Evolutionary conservation across 2,888 invertebrate species (phyloP).

Genomic region (Pterobdella sp.): DNA sequence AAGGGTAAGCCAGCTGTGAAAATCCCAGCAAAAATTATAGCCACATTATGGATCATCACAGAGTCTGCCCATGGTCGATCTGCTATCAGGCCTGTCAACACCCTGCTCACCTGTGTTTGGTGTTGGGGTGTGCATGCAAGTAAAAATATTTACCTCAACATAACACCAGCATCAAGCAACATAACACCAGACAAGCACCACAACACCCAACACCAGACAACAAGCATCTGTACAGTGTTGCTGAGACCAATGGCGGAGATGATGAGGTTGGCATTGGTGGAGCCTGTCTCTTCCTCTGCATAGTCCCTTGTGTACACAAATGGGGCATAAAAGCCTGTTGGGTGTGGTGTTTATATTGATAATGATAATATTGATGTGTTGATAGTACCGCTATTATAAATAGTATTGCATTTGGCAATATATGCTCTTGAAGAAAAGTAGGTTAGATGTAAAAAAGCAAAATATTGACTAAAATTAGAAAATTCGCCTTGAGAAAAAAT

Average conservation of each 20-base stretch:
- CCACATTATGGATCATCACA: conserved; percentile 76
- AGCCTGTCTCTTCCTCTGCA: conserved; percentile 40
- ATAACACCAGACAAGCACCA: not conserved
- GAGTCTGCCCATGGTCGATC: conserved; percentile 76
- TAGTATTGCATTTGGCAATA: too few species aligned
- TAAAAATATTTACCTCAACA: conserved; percentile 32
- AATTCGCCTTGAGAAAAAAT: too few species aligned
- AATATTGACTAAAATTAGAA: too few species aligned
- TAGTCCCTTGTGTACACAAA: conserved; percentile 46
- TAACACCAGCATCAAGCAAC: not conserved
- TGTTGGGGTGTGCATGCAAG: not conserved
- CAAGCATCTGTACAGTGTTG: conserved; percentile 31
- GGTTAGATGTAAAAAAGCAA: too few species aligned
- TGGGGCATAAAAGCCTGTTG: conserved; percentile 38
- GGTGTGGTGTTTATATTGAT: not conserved
- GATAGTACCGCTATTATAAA: not conserved
- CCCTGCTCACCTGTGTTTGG: conserved; percentile 31
- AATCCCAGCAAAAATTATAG: conserved; percentile 81
- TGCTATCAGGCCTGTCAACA: conserved; percentile 57
- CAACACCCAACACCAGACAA: not conserved
- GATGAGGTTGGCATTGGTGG: conserved; percentile 53
- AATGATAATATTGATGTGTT: not conserved
- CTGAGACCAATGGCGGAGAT: conserved; percentile 50
- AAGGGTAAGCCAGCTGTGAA: conserved; percentile 73
- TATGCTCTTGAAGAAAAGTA: too few species aligned